phyloP scores from a whole-genome alignment of 1,140 invertebrate species.

The Drosophila nikananu region DNA sequence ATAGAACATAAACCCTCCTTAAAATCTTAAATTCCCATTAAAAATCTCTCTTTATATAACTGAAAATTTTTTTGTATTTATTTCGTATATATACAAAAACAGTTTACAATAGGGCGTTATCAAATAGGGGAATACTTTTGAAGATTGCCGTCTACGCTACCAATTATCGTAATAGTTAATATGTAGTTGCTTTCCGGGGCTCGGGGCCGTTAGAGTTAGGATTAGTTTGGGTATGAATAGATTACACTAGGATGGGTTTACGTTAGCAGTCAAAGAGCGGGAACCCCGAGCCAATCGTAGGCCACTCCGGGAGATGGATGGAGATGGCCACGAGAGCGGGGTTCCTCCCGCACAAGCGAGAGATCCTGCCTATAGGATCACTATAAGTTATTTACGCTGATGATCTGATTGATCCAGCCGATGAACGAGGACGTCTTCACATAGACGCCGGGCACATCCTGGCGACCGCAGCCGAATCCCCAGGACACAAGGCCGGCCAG shows the following conservation, averaged over 20 bases:
- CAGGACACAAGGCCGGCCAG: constrained; percentile 94
- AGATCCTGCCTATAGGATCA: constrained; percentile 27
- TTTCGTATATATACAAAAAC: constrained; percentile 80
- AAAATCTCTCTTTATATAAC: constrained; percentile 9
- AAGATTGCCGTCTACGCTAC: constrained; percentile 62
- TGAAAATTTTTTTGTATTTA: constrained; percentile 67
- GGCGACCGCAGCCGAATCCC: constrained; percentile 95
- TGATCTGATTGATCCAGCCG: constrained; percentile 98
- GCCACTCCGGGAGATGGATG: constrained; percentile 16
- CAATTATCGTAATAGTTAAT: constrained; percentile 56
- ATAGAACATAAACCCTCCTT: no score
- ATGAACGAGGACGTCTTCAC: constrained; percentile 97
- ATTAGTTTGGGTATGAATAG: constrained; percentile 69
- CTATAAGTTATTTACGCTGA: constrained; percentile 96
- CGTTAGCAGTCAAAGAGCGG: constrained; percentile 64
- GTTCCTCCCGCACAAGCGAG: constrained; percentile 39
- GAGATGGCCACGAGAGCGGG: constrained; percentile 67
- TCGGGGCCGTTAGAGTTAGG: constrained; percentile 37
- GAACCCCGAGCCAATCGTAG: constrained; percentile 63
- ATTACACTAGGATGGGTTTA: constrained; percentile 79
- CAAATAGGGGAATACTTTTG: constrained; percentile 72
- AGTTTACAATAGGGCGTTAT: constrained; percentile 71
- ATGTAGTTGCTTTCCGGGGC: constrained; percentile 25
- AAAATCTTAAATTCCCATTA: no score
- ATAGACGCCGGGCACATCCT: constrained; percentile 96